Conservation (phyloP, 2,888 invertebrate genomes). For the Apodemia hepburni region DNA sequence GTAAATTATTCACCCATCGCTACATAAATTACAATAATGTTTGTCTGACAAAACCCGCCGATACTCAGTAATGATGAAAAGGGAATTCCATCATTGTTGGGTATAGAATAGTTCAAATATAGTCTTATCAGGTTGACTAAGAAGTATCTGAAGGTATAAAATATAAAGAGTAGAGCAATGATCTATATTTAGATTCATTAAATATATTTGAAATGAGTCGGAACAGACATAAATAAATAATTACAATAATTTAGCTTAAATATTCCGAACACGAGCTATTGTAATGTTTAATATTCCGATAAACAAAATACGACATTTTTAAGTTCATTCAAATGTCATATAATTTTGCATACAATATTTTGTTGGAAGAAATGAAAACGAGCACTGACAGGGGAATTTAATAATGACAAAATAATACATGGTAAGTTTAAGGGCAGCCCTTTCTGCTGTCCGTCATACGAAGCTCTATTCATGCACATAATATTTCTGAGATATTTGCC, state of each 20-base stretch:
- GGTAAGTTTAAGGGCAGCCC: slow-evolving; percentile 73
- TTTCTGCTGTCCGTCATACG: slow-evolving; percentile 79
- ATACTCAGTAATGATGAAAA: too few species aligned
- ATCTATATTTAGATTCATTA: too few species aligned
- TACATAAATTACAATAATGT: too few species aligned
- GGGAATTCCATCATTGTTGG: too few species aligned
- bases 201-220: too few species aligned
- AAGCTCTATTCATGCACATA: slow-evolving; percentile 73
- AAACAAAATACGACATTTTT: slow-evolving; percentile 53
- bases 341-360: slow-evolving; percentile 80
- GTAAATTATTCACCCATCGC: too few species aligned
- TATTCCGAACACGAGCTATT: not conserved
- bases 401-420: slow-evolving; percentile 81
- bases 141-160: too few species aligned
- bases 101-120: too few species aligned
- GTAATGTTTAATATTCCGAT: slow-evolving; percentile 3
- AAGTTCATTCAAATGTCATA: slow-evolving; percentile 78
- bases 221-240: not conserved
- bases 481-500: slow-evolving; percentile 72
- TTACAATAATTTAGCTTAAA: not conserved
- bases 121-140: too few species aligned
- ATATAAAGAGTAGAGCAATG: too few species aligned
- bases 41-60: too few species aligned
- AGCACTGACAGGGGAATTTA: slow-evolving; percentile 76
- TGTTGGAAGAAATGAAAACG: slow-evolving; percentile 72